Conservation (phyloP, 2,888 invertebrate species). For the Aphodius sticticus region DNA sequence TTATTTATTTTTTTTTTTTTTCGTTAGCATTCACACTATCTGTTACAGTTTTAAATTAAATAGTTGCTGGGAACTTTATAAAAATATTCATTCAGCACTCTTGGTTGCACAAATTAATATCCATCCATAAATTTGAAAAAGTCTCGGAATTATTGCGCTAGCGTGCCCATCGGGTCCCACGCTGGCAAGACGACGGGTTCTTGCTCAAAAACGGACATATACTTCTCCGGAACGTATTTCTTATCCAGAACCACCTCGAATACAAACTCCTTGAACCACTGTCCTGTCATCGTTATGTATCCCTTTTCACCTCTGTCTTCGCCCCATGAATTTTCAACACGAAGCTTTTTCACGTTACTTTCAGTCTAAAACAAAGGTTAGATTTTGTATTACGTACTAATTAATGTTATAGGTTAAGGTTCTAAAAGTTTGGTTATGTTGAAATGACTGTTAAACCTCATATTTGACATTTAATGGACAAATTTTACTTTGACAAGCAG, state of each 20-base stretch:
- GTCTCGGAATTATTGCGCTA: constrained; percentile 61
- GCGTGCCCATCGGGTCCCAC: constrained; percentile 94
- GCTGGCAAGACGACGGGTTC: constrained; percentile 83
- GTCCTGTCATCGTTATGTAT: constrained; percentile 81
- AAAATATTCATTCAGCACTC: background rate
- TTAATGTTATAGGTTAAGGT: background rate
- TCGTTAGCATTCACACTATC: background rate
- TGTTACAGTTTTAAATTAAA: background rate
- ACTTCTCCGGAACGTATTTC: constrained; percentile 77
- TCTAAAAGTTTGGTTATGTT: too few relatives aligned
- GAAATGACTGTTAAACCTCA: too few relatives aligned
- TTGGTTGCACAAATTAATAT: background rate
- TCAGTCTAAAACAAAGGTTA: constrained; percentile 60
- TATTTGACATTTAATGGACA: too few relatives aligned
- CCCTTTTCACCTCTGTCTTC: constrained; percentile 89
- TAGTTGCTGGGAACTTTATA: background rate
- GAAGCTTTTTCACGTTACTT: constrained; percentile 75
- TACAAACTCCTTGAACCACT: constrained; percentile 89
- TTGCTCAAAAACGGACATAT: constrained; percentile 78
- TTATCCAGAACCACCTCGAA: constrained; percentile 91
- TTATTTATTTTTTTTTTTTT: background rate
- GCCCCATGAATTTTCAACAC: constrained; percentile 93
- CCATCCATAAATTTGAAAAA: background rate
- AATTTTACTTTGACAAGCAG: too few relatives aligned
- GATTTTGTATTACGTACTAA: background rate